These are phyloP conservation scores for Steatocranus sp. DNA, from an alignment of 2,797 vertebrate genomes.

Conservation along the genomic window DNA sequence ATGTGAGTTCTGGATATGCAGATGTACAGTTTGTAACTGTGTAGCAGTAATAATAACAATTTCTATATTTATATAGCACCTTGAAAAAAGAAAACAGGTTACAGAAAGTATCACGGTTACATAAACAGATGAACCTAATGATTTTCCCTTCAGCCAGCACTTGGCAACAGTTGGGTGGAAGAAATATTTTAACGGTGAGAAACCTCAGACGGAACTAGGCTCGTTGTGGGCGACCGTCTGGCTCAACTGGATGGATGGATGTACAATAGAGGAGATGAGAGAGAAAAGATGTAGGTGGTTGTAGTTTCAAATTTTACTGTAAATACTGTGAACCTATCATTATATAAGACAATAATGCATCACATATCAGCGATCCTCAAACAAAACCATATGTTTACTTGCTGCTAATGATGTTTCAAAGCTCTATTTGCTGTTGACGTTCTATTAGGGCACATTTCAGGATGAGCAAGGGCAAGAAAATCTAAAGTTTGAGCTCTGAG, in stretches of 20 bases:
- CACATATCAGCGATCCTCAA: background rate
- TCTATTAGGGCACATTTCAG: constrained; percentile 32
- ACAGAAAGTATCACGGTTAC: background rate
- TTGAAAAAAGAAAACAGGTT: background rate
- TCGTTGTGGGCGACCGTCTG: background rate
- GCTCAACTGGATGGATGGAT: background rate
- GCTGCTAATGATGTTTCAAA: background rate
- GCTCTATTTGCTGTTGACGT: constrained; percentile 8
- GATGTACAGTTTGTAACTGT: background rate
- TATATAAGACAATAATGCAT: background rate
- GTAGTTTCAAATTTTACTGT: background rate
- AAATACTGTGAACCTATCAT: background rate
- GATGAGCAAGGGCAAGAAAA: constrained; percentile 34
- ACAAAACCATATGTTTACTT: background rate
- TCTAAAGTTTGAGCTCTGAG: constrained; percentile 52
- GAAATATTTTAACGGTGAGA: background rate
- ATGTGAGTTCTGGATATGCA: background rate
- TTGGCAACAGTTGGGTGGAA: background rate
- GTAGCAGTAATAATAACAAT: background rate
- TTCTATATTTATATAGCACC: background rate
- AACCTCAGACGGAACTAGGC: background rate
- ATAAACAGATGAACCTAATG: background rate
- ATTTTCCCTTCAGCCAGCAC: background rate
- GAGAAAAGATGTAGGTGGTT: background rate
- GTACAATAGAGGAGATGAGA: background rate